These are phyloP conservation scores for Phacellophora camtschatica DNA, from an alignment of 30 jellyfish, hydroid and myxozoan genomes.

Conservation along the genomic window DNA sequence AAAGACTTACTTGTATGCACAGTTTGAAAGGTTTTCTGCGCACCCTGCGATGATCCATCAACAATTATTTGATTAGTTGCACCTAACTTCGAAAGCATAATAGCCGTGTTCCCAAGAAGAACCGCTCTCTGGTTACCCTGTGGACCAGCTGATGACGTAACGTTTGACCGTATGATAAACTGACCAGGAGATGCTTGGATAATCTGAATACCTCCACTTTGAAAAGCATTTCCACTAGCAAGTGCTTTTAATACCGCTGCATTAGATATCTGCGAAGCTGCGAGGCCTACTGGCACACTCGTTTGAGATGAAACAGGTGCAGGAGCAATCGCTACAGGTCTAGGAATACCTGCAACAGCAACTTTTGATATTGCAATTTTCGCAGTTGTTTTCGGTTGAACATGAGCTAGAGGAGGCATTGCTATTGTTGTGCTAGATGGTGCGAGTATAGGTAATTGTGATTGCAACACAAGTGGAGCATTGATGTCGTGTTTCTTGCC, in stretches of 20 bases:
- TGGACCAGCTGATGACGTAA: conserved; percentile 6
- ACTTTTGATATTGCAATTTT: not conserved
- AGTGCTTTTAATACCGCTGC: conserved; percentile 86
- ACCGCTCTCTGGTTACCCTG: conserved; percentile 55
- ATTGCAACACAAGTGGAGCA: not conserved
- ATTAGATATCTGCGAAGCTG: conserved; percentile 63
- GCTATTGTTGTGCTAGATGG: conserved; percentile 7
- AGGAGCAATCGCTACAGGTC: conserved; percentile 74
- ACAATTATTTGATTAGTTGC: conserved; percentile 33
- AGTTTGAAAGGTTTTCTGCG: conserved; percentile 6
- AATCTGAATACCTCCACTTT: conserved; percentile 76
- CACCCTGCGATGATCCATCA: conserved; percentile 8
- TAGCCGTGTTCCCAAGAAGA: conserved; percentile 56
- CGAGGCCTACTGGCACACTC: conserved; percentile 44
- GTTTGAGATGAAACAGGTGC: conserved; percentile 59
- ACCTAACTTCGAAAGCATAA: conserved; percentile 48
- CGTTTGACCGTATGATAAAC: conserved; percentile 79
- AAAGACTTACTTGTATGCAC: not conserved
- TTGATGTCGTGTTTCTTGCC: not conserved
- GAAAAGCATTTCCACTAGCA: conserved; percentile 77
- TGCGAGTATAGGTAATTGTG: conserved; percentile 24
- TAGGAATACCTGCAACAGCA: not conserved
- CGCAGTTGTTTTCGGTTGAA: conserved; percentile 11
- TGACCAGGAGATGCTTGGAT: conserved; percentile 90
- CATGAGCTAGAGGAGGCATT: conserved; percentile 37